These are phyloP conservation scores for Ivindomyrus marchei DNA, from an alignment of 2,113 vertebrate genomes.

Conservation along the genomic window DNA sequence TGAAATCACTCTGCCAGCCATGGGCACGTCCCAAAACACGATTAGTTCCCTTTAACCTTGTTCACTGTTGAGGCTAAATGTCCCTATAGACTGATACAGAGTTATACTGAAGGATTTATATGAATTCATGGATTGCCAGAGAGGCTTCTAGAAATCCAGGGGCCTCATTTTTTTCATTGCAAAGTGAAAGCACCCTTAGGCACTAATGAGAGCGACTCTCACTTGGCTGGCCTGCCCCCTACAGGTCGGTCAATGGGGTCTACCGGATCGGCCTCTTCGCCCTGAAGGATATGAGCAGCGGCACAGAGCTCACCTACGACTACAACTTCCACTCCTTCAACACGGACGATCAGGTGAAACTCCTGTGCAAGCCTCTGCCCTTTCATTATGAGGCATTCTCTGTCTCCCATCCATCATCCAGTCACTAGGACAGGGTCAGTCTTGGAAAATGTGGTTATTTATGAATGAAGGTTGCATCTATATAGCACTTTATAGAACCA, in stretches of 20 bases:
- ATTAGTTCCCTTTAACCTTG: neutral
- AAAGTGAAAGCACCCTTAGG: neutral
- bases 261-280: constrained; percentile 94
- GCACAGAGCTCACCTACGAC: constrained; percentile 92
- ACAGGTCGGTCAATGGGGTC: constrained; percentile 93
- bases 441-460: neutral
- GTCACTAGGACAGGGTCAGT: neutral
- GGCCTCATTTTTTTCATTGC: neutral
- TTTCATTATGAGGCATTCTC: neutral
- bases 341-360: constrained; percentile 86
- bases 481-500: neutral
- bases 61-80: neutral
- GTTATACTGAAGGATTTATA: neutral
- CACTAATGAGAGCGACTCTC: neutral
- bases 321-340: constrained; percentile 99
- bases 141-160: neutral
- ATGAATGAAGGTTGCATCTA: neutral
- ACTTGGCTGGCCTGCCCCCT: neutral
- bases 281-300: constrained; percentile 83
- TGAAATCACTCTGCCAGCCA: neutral
- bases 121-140: neutral
- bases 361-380: neutral
- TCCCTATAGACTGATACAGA: neutral
- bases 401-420: neutral
- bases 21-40: neutral